These are phyloP conservation scores for Grapholita molesta DNA, from an alignment of 1,140 invertebrate species.

Conservation along the genomic window DNA sequence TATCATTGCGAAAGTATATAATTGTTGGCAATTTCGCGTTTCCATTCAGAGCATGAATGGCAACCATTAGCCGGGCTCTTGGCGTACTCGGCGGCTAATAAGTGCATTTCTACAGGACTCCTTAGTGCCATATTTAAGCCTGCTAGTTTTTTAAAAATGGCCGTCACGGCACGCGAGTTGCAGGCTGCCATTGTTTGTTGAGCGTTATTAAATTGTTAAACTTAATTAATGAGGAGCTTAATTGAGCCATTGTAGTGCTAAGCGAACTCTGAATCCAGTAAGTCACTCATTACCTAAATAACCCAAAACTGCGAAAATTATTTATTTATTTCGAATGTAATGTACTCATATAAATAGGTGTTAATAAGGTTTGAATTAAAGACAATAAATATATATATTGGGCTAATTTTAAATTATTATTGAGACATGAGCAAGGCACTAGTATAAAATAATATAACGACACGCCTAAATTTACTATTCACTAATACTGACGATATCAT, in stretches of 20 bases:
- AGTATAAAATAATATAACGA: too few species aligned
- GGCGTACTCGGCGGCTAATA: constrained; percentile 67
- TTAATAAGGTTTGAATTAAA: too few species aligned
- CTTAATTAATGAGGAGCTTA: constrained; percentile 18
- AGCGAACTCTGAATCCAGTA: background rate
- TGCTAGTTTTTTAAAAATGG: constrained; percentile 38
- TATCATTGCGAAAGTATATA: constrained; percentile 75
- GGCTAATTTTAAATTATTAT: too few species aligned
- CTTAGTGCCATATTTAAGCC: constrained; percentile 68
- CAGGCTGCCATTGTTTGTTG: background rate
- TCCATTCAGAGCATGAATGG: constrained; percentile 70
- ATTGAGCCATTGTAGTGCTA: background rate
- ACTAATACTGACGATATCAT: too few species aligned
- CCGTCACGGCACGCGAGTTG: constrained; percentile 1
- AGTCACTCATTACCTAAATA: background rate
- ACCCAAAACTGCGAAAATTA: too few species aligned
- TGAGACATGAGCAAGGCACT: too few species aligned
- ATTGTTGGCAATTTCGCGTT: constrained; percentile 74
- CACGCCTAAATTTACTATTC: too few species aligned
- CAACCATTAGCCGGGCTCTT: constrained; percentile 71
- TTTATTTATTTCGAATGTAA: too few species aligned
- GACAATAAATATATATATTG: too few species aligned
- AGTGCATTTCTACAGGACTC: constrained; percentile 74
- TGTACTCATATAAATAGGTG: too few species aligned
- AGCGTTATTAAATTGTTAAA: constrained; percentile 3